These are phyloP conservation scores for Myotis daubentonii DNA, from an alignment of 2,797 vertebrate genomes.

Conservation along the genomic window DNA sequence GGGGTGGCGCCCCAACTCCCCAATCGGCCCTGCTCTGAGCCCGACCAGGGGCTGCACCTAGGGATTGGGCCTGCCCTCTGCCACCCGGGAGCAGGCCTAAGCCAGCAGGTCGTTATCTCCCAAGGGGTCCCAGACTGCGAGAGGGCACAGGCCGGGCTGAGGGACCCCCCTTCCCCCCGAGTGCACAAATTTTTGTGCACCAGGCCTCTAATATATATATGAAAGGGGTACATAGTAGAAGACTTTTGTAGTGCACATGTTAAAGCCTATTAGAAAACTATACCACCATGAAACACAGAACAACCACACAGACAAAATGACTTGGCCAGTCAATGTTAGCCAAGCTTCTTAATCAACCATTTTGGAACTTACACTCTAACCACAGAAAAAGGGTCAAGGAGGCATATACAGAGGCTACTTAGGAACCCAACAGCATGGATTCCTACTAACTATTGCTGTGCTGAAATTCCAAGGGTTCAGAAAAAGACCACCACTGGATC, in stretches of 20 bases:
- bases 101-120: no score
- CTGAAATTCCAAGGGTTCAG: neutral
- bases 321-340: neutral
- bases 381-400: neutral
- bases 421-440: neutral
- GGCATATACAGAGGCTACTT: neutral
- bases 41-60: no score
- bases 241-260: neutral
- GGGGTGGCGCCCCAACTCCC: no score
- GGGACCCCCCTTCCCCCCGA: no score
- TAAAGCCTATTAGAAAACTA: neutral
- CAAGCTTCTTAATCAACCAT: neutral
- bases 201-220: neutral
- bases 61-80: no score
- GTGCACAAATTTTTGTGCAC: no score
- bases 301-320: neutral
- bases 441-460: neutral
- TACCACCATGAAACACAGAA: neutral
- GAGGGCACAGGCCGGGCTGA: no score
- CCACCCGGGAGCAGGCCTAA: no score
- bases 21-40: no score
- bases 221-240: neutral
- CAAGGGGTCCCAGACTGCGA: no score
- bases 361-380: neutral
- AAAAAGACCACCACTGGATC: neutral